phyloP scores from a whole-genome alignment of 2,888 invertebrate species.

The Aleiodes alternator region DNA sequence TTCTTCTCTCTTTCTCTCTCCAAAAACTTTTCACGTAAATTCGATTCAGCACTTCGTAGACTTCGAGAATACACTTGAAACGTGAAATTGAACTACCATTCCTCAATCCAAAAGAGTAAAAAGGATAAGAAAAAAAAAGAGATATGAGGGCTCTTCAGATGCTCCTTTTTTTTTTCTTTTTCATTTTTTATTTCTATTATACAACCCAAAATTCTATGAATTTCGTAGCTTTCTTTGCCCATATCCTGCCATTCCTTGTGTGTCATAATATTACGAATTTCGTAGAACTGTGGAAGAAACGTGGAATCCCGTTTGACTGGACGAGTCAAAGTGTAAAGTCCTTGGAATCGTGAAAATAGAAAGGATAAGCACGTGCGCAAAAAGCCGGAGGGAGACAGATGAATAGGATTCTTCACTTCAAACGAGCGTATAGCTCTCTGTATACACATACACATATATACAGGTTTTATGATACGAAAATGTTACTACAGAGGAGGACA shows the following conservation, averaged over 20 bases:
- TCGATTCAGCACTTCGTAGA: conserved; percentile 37
- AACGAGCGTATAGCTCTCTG: neutral
- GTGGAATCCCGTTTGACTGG: conserved; percentile 38
- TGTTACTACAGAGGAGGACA: conserved; percentile 31
- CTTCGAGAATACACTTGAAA: conserved; percentile 42
- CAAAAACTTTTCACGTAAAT: conserved; percentile 36
- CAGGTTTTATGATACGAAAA: conserved; percentile 3
- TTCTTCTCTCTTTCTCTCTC: conserved; percentile 21
- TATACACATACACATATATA: neutral
- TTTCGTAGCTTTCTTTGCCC: neutral
- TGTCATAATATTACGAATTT: conserved; percentile 30
- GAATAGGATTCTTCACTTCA: conserved; percentile 15
- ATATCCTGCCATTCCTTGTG: conserved; percentile 1
- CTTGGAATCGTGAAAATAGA: conserved; percentile 24
- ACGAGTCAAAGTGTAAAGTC: conserved; percentile 20
- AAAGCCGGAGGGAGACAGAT: conserved; percentile 6
- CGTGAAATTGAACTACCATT: conserved; percentile 30
- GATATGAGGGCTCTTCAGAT: conserved; percentile 20
- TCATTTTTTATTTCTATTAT: neutral
- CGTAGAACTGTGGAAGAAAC: conserved; percentile 1
- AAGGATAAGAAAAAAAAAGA: conserved; percentile 37
- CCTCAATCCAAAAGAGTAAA: conserved; percentile 12
- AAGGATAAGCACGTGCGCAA: conserved; percentile 33
- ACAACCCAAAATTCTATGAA: conserved; percentile 6
- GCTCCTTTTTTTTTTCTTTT: neutral